phyloP scores from a whole-genome alignment of 2,113 vertebrate species.

The Desmodus rotundus region DNA sequence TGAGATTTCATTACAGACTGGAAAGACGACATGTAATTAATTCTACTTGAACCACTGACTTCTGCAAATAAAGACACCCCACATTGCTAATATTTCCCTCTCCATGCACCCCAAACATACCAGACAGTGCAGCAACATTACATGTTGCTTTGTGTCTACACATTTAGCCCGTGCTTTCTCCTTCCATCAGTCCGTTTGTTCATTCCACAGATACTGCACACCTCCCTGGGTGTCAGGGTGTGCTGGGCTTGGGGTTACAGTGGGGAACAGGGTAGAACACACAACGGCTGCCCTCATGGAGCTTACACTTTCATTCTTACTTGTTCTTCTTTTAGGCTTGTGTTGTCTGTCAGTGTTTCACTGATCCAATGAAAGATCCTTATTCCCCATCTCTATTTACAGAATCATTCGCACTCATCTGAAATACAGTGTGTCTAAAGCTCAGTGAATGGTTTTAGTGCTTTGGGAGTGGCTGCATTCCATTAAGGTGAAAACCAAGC shows the following conservation, averaged over 20 bases:
- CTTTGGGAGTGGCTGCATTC: conserved; percentile 45
- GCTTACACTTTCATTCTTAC: background rate
- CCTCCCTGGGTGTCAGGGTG: background rate
- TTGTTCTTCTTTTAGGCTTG: background rate
- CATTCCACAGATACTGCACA: background rate
- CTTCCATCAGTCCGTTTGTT: background rate
- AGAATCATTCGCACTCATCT: conserved; percentile 6
- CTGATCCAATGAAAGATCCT: background rate
- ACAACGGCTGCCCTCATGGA: background rate
- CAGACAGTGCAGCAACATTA: background rate
- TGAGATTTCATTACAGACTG: background rate
- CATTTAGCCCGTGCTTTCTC: background rate
- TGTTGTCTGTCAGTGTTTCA: background rate
- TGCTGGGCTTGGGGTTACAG: background rate
- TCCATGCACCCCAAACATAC: background rate
- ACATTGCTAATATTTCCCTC: background rate
- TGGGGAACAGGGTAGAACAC: background rate
- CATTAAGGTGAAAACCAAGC: conserved; percentile 47
- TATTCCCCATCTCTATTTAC: background rate
- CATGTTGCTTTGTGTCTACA: background rate
- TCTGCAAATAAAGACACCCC: conserved; percentile 15
- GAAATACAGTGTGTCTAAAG: background rate
- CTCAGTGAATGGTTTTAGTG: conserved; percentile 39
- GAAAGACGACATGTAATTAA: background rate
- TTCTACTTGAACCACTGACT: conserved; percentile 9